phyloP scores from a whole-genome alignment of 1,140 invertebrate genomes.

The Coelopa frigida region DNA sequence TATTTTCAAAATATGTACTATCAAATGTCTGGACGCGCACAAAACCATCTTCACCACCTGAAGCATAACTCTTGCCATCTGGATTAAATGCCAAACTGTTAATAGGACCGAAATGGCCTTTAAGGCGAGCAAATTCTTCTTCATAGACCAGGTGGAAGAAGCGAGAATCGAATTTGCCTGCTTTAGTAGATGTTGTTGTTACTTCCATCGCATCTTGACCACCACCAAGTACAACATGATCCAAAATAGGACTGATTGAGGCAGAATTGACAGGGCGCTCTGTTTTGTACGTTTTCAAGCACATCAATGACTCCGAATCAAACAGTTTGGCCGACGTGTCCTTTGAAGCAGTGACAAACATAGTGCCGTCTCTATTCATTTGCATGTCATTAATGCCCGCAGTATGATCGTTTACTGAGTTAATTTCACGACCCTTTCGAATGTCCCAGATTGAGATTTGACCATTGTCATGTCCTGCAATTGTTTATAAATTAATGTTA shows the following conservation, averaged over 20 bases:
- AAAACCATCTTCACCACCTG: conserved; percentile 98
- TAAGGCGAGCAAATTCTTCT: conserved; percentile 96
- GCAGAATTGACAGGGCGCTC: conserved; percentile 96
- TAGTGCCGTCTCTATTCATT: conserved; percentile 82
- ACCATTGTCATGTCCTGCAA: conserved; percentile 78
- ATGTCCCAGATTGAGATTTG: conserved; percentile 87
- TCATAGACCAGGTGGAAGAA: conserved; percentile 99
- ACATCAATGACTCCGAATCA: conserved; percentile 75
- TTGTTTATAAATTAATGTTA: background rate
- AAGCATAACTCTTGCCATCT: conserved; percentile 93
- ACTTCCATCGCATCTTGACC: conserved; percentile 99
- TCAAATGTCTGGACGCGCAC: conserved; percentile 95
- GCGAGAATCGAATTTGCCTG: conserved; percentile 96
- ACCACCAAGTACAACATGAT: conserved; percentile 93
- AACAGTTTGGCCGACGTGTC: conserved; percentile 92
- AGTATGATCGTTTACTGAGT: conserved; percentile 71
- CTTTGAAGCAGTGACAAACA: conserved; percentile 95
- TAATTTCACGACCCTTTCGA: conserved; percentile 72
- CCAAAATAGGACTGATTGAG: conserved; percentile 85
- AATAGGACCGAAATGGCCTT: conserved; percentile 99
- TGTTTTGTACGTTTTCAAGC: conserved; percentile 91
- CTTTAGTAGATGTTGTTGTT: conserved; percentile 89
- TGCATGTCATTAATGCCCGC: conserved; percentile 94
- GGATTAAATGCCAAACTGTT: conserved; percentile 98
- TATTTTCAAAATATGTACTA: conserved; percentile 92